Conservation (phyloP, 2,113 vertebrate species). For the Sapajus apella region DNA sequence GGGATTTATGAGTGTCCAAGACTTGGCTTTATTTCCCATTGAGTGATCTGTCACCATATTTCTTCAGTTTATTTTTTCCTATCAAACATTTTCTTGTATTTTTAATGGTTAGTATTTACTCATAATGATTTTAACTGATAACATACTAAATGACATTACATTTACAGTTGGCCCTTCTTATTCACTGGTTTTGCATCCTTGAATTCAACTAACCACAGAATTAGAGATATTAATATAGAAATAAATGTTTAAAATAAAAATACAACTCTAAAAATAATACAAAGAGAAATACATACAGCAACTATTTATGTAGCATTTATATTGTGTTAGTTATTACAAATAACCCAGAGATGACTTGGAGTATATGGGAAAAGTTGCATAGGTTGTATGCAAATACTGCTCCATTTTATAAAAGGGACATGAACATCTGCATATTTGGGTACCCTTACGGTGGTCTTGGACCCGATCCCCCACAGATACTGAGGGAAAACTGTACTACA, state of each 20-base stretch:
- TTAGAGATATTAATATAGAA: neutral
- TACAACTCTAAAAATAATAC: neutral
- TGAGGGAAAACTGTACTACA: neutral
- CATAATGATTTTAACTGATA: neutral
- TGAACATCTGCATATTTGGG: neutral
- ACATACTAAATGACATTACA: neutral
- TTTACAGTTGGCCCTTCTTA: neutral
- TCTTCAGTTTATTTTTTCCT: slow-evolving; percentile 31
- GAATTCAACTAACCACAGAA: neutral
- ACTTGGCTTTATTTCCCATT: slow-evolving; percentile 7
- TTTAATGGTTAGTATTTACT: slow-evolving; percentile 66
- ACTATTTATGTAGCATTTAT: neutral
- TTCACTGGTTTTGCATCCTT: neutral
- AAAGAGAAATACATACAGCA: neutral
- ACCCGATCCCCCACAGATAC: neutral
- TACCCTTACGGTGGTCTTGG: neutral
- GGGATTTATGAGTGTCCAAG: neutral
- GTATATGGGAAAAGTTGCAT: neutral
- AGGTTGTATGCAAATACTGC: neutral
- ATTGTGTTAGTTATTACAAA: neutral
- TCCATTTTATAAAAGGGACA: neutral
- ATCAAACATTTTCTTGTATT: neutral
- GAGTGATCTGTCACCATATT: neutral
- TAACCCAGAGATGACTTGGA: neutral
- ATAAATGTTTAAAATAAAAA: neutral